Evolutionary conservation across 2,113 vertebrate species (phyloP).

Genomic region (Hydropotes inermis): DNA sequence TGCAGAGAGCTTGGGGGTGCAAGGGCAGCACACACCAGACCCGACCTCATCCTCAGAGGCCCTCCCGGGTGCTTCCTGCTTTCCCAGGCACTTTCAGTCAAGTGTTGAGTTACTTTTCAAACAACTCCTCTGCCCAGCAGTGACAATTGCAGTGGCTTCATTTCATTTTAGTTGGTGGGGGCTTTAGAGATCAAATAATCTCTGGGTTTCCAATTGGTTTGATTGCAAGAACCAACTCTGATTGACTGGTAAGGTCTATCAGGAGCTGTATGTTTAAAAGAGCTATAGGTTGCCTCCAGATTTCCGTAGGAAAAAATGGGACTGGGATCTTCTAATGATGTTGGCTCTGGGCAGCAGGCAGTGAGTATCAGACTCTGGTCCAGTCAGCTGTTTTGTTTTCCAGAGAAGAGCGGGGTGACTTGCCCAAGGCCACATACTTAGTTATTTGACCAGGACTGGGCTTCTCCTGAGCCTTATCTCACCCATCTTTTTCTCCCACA

Average conservation of each 20-base stretch:
- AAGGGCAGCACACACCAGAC: background rate
- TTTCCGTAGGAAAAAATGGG: background rate
- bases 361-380: background rate
- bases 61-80: background rate
- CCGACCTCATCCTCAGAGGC: background rate
- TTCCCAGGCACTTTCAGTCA: background rate
- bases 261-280: background rate
- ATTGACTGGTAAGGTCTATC: background rate
- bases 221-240: background rate
- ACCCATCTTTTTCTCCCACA: background rate
- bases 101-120: background rate
- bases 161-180: conserved; percentile 12
- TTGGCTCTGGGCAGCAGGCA: background rate
- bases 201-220: background rate
- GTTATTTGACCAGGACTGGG: background rate
- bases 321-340: background rate
- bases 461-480: background rate
- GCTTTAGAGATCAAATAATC: background rate
- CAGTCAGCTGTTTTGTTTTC: background rate
- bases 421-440: background rate
- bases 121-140: background rate
- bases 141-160: background rate
- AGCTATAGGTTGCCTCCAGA: background rate
- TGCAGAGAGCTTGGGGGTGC: background rate
- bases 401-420: background rate